Conservation (phyloP, 2,113 vertebrate genomes). For the Caracal caracal region DNA sequence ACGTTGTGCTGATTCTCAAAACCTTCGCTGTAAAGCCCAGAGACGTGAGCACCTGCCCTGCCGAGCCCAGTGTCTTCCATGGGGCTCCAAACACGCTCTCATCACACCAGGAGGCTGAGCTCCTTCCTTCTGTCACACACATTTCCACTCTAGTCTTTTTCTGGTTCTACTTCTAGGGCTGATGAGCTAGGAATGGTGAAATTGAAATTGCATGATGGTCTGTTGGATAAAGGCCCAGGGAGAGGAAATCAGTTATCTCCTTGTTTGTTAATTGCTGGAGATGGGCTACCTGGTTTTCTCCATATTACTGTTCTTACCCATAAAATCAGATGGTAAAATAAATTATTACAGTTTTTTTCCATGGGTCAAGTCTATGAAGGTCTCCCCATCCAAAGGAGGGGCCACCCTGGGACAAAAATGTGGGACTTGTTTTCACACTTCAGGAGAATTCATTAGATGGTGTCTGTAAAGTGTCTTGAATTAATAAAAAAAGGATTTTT, state of each 20-base stretch:
- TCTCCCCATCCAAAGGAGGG: neutral
- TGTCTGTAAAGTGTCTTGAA: neutral
- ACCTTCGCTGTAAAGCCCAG: neutral
- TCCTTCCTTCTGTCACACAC: neutral
- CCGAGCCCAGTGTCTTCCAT: neutral
- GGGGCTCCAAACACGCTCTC: neutral
- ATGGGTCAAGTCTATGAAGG: neutral
- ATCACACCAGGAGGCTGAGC: neutral
- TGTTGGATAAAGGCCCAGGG: neutral
- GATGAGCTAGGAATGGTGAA: neutral
- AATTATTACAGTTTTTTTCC: neutral
- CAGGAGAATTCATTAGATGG: neutral
- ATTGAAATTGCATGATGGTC: neutral
- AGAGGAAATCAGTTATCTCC: neutral
- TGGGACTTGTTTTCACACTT: neutral
- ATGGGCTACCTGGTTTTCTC: neutral
- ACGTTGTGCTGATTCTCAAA: neutral
- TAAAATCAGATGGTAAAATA: neutral
- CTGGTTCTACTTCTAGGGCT: neutral
- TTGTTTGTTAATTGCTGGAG: slow-evolving; percentile 5
- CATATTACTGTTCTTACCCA: neutral
- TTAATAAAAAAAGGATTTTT: neutral
- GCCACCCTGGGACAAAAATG: neutral
- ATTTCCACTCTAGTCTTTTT: neutral
- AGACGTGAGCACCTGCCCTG: neutral